Conservation (phyloP, 2,113 vertebrate species). For the Corythornis madagascariensis region DNA sequence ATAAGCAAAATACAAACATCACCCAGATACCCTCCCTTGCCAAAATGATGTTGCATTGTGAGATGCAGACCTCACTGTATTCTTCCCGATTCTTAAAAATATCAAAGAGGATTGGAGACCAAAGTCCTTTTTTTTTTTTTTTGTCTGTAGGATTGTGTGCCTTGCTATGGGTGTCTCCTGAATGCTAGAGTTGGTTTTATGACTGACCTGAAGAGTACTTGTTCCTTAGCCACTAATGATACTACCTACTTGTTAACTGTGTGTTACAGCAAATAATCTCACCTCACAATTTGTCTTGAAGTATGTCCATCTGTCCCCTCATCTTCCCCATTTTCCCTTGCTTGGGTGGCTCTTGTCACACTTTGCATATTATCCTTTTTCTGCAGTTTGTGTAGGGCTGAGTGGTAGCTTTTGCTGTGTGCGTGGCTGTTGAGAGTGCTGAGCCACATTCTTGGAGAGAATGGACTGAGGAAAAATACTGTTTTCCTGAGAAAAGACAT, state of each 20-base stretch:
- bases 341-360: too few relatives aligned
- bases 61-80: background rate
- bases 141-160: background rate
- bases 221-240: background rate
- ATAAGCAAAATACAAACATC: background rate
- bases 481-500: too few relatives aligned
- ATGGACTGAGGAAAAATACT: too few relatives aligned
- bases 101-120: background rate
- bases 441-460: too few relatives aligned
- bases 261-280: background rate
- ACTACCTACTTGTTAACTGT: background rate
- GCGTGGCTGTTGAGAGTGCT: too few relatives aligned
- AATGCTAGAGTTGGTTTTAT: background rate
- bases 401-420: too few relatives aligned
- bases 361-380: too few relatives aligned
- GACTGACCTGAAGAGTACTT: background rate
- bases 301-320: background rate
- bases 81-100: background rate
- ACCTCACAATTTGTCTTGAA: background rate
- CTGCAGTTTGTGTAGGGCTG: too few relatives aligned
- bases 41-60: rapidly evolving
- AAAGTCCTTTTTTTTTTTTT: background rate
- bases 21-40: too few relatives aligned
- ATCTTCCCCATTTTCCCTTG: too few relatives aligned
- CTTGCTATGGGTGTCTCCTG: background rate